Evolutionary conservation across 1,140 invertebrate species (phyloP), one percentile per base, ranked within the genome.

Genomic region (Macrotrachela quadricornifera): DNA sequence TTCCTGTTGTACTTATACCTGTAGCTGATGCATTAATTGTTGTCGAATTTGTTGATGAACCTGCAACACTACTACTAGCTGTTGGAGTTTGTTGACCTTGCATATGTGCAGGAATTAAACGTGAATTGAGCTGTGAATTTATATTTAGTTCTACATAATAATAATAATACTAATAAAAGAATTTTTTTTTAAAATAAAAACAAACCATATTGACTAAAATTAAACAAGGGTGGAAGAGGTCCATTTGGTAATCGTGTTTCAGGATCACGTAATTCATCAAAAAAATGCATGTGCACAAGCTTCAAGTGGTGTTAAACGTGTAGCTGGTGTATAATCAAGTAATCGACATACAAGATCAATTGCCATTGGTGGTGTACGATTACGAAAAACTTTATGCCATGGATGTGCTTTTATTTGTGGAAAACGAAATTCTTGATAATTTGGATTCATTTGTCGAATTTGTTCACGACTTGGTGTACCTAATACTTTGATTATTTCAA

Each of bases 381-480:
- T 81, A 68, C 90, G 80, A 74, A 99, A 97, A 62, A 97, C 90
- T 82, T 95, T 94, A 71, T 85, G 82, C 92, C 92, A 99, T 50
- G 92, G 91, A 77, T 97, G 91, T 64, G 90, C 88, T 74, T 94
- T 96, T 71, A 99, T 97, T 72, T 95, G 90, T 61, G 94, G 94
- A 72, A 99, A 99, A 74, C 95, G 95, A 73, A 97, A 99, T 76
- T 97, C 92, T 60, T 90, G 95, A 69, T 99, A 99, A 71, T 97
- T 97, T 47, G 90, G 90, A 78, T 99, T 99, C 94, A 99, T 99
- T 73, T 96, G 90, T 64, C 87, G 78, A 62, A 99, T 97, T 75
- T 99, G 90, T 73, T 97, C 91, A 62, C 87, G 79, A 57, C 90
- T 94, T 15, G 94, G 94, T 57, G 94, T 99, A 50, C 94, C 94